These are phyloP conservation scores for Harlomillsia oculata DNA, from an alignment of 1,140 invertebrate species.

Conservation along the genomic window DNA sequence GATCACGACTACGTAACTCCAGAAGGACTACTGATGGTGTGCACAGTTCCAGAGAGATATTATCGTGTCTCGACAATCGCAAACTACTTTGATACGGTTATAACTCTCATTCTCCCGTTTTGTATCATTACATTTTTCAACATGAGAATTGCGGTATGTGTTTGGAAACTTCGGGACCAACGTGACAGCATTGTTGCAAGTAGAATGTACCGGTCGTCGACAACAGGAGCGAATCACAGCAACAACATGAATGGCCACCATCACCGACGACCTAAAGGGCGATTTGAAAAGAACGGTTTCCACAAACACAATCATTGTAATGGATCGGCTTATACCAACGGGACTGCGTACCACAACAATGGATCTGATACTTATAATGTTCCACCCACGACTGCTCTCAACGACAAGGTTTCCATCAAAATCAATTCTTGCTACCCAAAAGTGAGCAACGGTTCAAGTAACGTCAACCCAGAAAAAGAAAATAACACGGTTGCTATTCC, in stretches of 20 bases:
- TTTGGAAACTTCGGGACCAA: conserved; percentile 47
- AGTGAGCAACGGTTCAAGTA: too few species aligned
- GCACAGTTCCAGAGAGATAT: conserved; percentile 38
- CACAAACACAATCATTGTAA: too few species aligned
- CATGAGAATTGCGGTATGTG: conserved; percentile 53
- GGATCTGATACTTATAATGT: too few species aligned
- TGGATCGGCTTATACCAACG: too few species aligned
- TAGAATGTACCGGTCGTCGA: conserved; percentile 1
- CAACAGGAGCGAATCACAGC: conserved; percentile 36
- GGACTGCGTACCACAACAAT: too few species aligned
- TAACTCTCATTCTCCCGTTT: conserved; percentile 62
- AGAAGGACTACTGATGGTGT: not conserved
- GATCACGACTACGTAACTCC: not conserved
- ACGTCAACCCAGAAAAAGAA: too few species aligned
- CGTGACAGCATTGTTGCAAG: conserved; percentile 29
- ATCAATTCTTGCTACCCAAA: too few species aligned
- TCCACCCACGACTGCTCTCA: too few species aligned
- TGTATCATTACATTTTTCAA: conserved; percentile 60
- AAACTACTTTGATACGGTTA: conserved; percentile 57
- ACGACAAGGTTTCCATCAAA: too few species aligned
- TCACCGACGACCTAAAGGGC: too few species aligned
- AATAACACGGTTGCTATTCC: too few species aligned
- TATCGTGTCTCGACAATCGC: conserved; percentile 47
- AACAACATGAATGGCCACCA: conserved; percentile 9
- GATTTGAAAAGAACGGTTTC: too few species aligned